Percentiles rank a stretch among this genome's conserved stretches.
phyloP scores from a whole-genome alignment of 2,888 invertebrate genomes.

The Yponomeuta plumbellus region DNA sequence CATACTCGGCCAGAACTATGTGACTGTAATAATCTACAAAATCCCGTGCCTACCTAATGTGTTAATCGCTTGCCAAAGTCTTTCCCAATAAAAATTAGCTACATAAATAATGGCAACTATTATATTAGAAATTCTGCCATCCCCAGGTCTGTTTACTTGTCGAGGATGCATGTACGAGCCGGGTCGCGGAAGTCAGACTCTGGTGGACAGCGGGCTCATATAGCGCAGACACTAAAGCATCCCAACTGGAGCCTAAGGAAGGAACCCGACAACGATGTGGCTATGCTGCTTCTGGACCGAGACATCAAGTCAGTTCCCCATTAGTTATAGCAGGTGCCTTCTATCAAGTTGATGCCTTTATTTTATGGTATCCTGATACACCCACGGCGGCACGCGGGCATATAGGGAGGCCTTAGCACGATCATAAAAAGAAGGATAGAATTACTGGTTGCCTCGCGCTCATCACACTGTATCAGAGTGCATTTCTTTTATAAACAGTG shows the following conservation, averaged over 20 bases:
- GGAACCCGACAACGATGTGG: constrained; percentile 53
- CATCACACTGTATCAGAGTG: no score
- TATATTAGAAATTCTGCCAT: neutral
- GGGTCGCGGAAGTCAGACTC: constrained; percentile 44
- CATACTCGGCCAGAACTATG: no score
- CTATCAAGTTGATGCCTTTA: neutral
- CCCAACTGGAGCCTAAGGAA: constrained; percentile 53
- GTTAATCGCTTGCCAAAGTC: no score
- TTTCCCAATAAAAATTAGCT: no score
- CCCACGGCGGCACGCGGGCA: neutral
- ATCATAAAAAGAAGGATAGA: no score
- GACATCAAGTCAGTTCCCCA: constrained; percentile 40
- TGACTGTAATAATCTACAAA: no score
- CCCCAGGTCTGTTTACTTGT: constrained; percentile 36
- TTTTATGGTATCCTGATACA: neutral
- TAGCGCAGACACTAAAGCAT: constrained; percentile 56
- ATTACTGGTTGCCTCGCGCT: no score
- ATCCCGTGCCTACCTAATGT: no score
- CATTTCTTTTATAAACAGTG: no score
- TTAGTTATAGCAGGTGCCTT: no score
- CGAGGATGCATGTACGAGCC: constrained; percentile 45
- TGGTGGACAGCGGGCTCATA: constrained; percentile 48
- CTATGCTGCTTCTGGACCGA: constrained; percentile 43
- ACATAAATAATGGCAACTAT: no score
- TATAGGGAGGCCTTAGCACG: no score